phyloP scores from a whole-genome alignment of 1,140 invertebrate genomes.

The Trissolcus basalis region DNA sequence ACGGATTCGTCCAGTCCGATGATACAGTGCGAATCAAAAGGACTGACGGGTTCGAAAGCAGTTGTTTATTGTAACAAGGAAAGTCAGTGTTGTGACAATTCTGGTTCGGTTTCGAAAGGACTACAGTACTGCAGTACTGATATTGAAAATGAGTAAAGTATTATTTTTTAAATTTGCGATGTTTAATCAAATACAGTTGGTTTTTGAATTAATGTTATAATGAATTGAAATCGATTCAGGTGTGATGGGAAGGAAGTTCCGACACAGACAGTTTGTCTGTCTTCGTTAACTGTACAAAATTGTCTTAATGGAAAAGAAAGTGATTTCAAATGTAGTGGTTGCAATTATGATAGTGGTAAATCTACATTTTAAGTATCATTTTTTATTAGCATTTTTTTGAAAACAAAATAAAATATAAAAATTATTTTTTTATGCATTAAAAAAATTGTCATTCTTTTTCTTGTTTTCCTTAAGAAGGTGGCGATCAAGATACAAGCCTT shows the following conservation, averaged over 20 bases:
- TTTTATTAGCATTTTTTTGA: too few relatives aligned
- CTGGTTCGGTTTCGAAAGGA: conserved; percentile 1
- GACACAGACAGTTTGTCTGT: conserved; percentile 21
- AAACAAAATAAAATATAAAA: too few relatives aligned
- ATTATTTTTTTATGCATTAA: background rate
- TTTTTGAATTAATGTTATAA: background rate
- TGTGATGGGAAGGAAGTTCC: conserved; percentile 26
- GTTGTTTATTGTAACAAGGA: conserved; percentile 22
- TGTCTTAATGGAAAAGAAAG: conserved; percentile 19
- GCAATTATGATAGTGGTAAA: conserved; percentile 26
- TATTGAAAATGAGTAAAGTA: conserved; percentile 16
- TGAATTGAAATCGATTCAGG: background rate
- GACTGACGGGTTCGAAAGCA: conserved; percentile 13
- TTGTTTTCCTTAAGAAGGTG: background rate
- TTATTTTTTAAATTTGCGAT: background rate
- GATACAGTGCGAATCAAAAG: conserved; percentile 4
- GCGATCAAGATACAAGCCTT: conserved; percentile 17
- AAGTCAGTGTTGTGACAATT: conserved; percentile 21
- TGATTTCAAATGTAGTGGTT: conserved; percentile 31
- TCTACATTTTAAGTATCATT: background rate
- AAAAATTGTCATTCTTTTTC: conserved; percentile 5
- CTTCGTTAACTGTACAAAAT: conserved; percentile 28
- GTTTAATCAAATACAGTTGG: too few relatives aligned
- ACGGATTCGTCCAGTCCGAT: background rate
- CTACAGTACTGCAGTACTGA: conserved; percentile 3